These are phyloP conservation scores for Sycophila texana DNA, from an alignment of 2,888 invertebrate species.

Conservation along the genomic window DNA sequence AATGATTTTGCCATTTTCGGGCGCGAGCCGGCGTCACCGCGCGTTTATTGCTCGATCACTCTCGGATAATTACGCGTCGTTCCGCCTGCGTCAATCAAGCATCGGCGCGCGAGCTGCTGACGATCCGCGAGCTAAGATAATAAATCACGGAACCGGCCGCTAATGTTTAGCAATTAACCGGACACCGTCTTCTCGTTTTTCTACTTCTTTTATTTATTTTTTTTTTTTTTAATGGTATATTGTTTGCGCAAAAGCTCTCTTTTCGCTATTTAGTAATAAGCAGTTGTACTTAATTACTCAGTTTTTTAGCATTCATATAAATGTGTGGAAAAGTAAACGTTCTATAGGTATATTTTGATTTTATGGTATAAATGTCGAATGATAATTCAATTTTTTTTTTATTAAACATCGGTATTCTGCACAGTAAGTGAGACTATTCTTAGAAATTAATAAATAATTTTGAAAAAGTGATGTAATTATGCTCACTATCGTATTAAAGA, in stretches of 20 bases:
- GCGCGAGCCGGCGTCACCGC: slow-evolving; percentile 3
- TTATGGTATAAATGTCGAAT: too few relatives aligned
- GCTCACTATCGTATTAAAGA: neutral
- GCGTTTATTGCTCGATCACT: slow-evolving; percentile 53
- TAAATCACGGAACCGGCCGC: slow-evolving; percentile 45
- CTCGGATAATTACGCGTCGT: slow-evolving; percentile 50
- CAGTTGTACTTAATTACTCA: slow-evolving; percentile 29
- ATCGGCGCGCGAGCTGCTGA: slow-evolving; percentile 15
- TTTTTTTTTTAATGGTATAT: slow-evolving; percentile 24
- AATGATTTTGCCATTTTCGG: slow-evolving; percentile 52
- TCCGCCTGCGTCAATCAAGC: slow-evolving; percentile 51
- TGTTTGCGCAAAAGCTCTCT: slow-evolving; percentile 41
- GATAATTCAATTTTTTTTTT: too few relatives aligned
- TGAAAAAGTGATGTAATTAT: neutral
- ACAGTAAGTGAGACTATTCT: neutral
- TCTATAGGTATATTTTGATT: too few relatives aligned
- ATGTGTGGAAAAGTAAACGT: too few relatives aligned
- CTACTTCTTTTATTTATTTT: slow-evolving; percentile 7
- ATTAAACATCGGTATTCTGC: neutral
- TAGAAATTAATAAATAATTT: slow-evolving; percentile 15
- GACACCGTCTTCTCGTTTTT: slow-evolving; percentile 11
- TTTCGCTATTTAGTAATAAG: neutral
- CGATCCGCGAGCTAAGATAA: slow-evolving; percentile 44
- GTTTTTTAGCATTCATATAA: neutral
- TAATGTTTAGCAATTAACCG: slow-evolving; percentile 52